A percentile compares a stretch with the other conserved stretches of the same genome.
phyloP scores from a whole-genome alignment of 2,888 invertebrate genomes.

The Acleris cristana region DNA sequence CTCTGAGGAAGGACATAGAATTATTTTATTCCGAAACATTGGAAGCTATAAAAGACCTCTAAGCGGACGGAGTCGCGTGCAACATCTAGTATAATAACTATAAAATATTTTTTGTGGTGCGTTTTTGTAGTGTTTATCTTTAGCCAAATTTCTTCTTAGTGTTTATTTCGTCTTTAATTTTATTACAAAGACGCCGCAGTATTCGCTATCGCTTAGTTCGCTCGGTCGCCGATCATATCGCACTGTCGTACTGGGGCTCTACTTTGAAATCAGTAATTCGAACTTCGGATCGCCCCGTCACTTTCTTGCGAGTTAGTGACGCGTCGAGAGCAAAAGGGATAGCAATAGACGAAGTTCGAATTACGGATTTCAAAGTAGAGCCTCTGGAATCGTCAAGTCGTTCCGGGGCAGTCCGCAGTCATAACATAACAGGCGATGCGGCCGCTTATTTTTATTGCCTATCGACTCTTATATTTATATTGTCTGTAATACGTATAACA shows the following conservation, averaged over 20 bases:
- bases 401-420: slow-evolving; percentile 28
- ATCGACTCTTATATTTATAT: slow-evolving; percentile 35
- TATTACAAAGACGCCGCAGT: background rate
- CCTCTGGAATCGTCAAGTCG: slow-evolving; percentile 41
- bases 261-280: no score
- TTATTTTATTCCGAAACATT: no score
- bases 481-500: slow-evolving; percentile 18
- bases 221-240: background rate
- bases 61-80: no score
- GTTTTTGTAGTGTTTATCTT: background rate
- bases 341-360: no score
- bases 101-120: no score
- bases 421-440: slow-evolving; percentile 37
- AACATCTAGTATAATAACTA: no score
- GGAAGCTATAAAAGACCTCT: no score
- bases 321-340: no score
- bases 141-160: background rate
- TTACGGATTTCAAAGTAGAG: no score
- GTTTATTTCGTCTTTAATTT: background rate
- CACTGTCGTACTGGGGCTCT: slow-evolving; percentile 32
- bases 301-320: no score
- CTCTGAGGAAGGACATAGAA: no score
- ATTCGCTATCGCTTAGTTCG: slow-evolving; percentile 5
- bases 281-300: no score
- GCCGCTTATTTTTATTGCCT: slow-evolving; percentile 36